These are phyloP conservation scores for Spicauda simplicius DNA, from an alignment of 2,888 invertebrate genomes.

Conservation along the genomic window DNA sequence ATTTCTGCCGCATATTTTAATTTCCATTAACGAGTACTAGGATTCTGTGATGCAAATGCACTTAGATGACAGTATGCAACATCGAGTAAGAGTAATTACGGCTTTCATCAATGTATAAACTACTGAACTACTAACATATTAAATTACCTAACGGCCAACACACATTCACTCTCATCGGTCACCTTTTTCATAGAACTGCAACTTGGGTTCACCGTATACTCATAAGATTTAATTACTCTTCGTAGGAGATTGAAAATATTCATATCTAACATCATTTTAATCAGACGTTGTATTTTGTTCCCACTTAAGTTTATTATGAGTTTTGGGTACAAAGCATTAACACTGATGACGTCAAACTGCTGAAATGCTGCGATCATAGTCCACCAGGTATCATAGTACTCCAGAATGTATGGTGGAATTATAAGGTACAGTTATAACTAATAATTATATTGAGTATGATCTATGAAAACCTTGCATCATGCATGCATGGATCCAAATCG, in stretches of 20 bases:
- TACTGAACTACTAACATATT: conserved; percentile 36
- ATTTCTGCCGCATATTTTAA: conserved; percentile 14
- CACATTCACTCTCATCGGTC: conserved; percentile 25
- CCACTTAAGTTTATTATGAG: no score
- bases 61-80: conserved; percentile 34
- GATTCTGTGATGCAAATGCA: conserved; percentile 31
- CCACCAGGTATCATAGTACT: no score
- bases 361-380: no score
- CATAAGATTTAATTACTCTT: conserved; percentile 5
- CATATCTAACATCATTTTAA: no score
- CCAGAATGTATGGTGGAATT: no score
- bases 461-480: no score
- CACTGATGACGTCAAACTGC: no score
- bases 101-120: conserved; percentile 36
- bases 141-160: conserved; percentile 31
- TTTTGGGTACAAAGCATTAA: no score
- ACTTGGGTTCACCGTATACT: conserved; percentile 6
- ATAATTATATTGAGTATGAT: no score
- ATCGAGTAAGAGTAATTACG: conserved; percentile 35
- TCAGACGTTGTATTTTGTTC: no score
- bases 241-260: background rate
- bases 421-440: no score
- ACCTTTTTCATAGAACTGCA: conserved; percentile 25
- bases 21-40: conserved; percentile 34
- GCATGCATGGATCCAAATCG: no score